Evolutionary conservation across 2,888 invertebrate species (phyloP).

Genomic region (Agrochola circellaris): DNA sequence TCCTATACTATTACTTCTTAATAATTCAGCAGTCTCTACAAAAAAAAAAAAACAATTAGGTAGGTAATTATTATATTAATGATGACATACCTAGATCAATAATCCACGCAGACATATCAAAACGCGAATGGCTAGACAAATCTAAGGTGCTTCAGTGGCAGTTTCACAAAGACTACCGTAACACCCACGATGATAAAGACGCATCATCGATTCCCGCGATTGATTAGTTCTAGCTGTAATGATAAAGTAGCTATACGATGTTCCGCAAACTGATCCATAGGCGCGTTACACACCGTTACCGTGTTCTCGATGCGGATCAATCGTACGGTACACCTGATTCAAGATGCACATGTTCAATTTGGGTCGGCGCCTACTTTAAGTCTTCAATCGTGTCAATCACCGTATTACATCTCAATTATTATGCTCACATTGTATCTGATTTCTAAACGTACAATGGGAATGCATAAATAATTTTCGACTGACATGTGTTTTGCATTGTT

Average conservation of each 20-base stretch:
- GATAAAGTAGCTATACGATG: constrained; percentile 59
- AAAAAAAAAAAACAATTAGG: background rate
- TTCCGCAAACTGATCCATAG: constrained; percentile 70
- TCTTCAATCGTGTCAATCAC: constrained; percentile 54
- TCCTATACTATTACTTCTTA: too few relatives aligned
- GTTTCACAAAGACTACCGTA: constrained; percentile 20
- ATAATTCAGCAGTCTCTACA: background rate
- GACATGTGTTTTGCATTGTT: constrained; percentile 32
- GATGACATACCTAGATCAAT: background rate
- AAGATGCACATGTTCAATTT: constrained; percentile 77
- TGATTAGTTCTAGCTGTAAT: constrained; percentile 50
- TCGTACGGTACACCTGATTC: constrained; percentile 81
- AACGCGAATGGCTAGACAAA: background rate
- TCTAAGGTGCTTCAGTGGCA: background rate
- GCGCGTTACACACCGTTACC: constrained; percentile 80
- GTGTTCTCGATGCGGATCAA: constrained; percentile 81
- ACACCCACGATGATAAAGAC: constrained; percentile 25
- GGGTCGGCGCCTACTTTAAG: constrained; percentile 70
- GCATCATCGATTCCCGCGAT: constrained; percentile 34
- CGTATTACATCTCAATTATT: constrained; percentile 51
- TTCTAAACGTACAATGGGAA: constrained; percentile 45
- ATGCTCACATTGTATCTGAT: constrained; percentile 43
- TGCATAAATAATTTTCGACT: constrained; percentile 22
- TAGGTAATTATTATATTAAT: constrained; percentile 8
- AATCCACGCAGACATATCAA: background rate